These are phyloP conservation scores for Bicyclus anynana DNA, from an alignment of 1,140 invertebrate genomes.

Conservation along the genomic window DNA sequence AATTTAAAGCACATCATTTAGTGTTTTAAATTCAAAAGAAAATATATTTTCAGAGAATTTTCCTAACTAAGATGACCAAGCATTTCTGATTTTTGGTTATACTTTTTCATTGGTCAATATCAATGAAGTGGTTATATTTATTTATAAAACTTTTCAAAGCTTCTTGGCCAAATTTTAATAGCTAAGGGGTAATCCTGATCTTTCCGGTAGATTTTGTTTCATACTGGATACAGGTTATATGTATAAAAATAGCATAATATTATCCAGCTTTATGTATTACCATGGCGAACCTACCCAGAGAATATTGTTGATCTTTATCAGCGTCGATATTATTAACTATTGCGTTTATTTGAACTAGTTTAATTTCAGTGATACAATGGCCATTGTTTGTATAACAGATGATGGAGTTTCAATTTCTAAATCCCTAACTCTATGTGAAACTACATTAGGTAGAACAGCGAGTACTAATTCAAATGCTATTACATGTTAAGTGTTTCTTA, in stretches of 20 bases:
- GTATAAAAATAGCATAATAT: neutral
- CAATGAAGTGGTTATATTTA: no score
- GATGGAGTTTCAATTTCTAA: slow-evolving; percentile 19
- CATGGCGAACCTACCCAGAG: neutral
- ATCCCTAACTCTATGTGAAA: neutral
- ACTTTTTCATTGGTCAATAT: no score
- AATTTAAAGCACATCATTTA: no score
- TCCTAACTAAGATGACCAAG: no score
- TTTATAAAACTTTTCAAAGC: no score
- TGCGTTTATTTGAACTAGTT: slow-evolving; percentile 21
- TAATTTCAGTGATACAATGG: slow-evolving; percentile 23
- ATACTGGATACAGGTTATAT: no score
- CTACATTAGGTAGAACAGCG: neutral
- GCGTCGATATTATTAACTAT: slow-evolving; percentile 22
- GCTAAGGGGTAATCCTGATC: no score
- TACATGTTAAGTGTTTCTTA: neutral
- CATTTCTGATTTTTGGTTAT: no score
- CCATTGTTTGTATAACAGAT: slow-evolving; percentile 20
- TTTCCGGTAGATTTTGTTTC: no score
- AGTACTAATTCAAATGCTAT: neutral
- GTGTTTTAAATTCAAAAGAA: no score
- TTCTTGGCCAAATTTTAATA: no score
- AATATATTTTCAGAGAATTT: no score
- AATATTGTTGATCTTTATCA: slow-evolving; percentile 19
- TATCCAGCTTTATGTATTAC: neutral